Evolutionary conservation across 2,888 invertebrate genomes (phyloP).

Genomic region (Tribolium freemani): DNA sequence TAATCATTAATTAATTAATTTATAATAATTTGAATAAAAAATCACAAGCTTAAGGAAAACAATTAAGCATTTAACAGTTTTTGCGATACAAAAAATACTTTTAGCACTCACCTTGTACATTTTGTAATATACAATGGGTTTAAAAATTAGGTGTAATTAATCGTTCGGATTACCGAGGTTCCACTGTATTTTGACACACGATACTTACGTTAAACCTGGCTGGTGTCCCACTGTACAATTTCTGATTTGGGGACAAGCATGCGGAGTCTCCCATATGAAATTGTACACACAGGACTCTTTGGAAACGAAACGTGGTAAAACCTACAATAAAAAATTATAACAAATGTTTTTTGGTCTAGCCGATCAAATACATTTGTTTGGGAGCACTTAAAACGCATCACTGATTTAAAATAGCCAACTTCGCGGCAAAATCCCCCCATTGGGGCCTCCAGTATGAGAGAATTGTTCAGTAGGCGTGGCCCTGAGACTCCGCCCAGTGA

Average conservation of each 20-base stretch:
- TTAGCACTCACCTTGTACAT: too few species aligned
- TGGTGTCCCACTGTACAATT: neutral
- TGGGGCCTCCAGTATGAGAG: slow-evolving; percentile 6
- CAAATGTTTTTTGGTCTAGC: neutral
- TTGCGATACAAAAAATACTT: too few species aligned
- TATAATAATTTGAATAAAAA: too few species aligned
- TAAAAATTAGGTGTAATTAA: too few species aligned
- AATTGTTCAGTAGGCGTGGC: neutral
- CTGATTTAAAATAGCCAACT: slow-evolving; percentile 11
- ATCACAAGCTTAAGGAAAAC: too few species aligned
- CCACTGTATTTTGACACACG: neutral
- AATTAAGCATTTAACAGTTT: too few species aligned
- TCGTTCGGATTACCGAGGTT: neutral
- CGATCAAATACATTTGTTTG: slow-evolving; percentile 1
- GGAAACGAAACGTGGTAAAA: neutral
- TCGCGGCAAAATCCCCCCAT: slow-evolving; percentile 7
- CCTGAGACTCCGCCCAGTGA: slow-evolving; percentile 15
- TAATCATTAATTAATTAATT: too few species aligned
- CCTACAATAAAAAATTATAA: slow-evolving; percentile 1
- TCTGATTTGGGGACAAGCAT: slow-evolving; percentile 22
- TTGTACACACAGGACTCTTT: slow-evolving; percentile 19
- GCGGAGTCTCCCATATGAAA: slow-evolving; percentile 28
- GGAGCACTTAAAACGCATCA: slow-evolving; percentile 24
- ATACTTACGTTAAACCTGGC: neutral
- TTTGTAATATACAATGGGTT: too few species aligned